These are phyloP conservation scores for Drosophila rellima DNA, from an alignment of 2,888 invertebrate species.

Conservation along the genomic window DNA sequence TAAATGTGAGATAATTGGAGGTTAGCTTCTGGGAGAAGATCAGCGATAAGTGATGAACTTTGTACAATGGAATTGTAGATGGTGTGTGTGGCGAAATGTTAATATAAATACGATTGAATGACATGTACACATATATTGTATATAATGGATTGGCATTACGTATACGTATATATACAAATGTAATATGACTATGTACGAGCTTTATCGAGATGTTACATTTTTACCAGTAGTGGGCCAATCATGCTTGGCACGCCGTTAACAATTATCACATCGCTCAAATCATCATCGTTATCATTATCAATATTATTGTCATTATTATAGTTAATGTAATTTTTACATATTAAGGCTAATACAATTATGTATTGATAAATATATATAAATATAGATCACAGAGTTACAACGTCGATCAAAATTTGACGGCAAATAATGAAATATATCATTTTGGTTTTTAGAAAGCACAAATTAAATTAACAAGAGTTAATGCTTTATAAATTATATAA, in stretches of 20 bases:
- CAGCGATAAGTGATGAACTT: slow-evolving; percentile 43
- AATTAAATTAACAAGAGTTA: slow-evolving; percentile 70
- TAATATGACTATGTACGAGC: slow-evolving; percentile 41
- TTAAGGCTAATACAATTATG: slow-evolving; percentile 34
- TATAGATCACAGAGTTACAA: slow-evolving; percentile 67
- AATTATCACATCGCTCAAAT: slow-evolving; percentile 80
- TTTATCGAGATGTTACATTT: slow-evolving; percentile 59
- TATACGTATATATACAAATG: slow-evolving; percentile 31
- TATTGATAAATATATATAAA: slow-evolving; percentile 24
- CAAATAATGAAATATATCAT: slow-evolving; percentile 60
- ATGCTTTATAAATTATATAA: slow-evolving; percentile 51
- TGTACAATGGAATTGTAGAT: slow-evolving; percentile 43
- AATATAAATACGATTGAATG: slow-evolving; percentile 35
- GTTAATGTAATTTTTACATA: slow-evolving; percentile 15
- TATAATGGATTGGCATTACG: slow-evolving; percentile 41
- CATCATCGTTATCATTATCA: slow-evolving; percentile 64
- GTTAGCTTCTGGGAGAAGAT: slow-evolving; percentile 9
- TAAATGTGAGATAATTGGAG: slow-evolving; percentile 8
- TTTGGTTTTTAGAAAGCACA: slow-evolving; percentile 62
- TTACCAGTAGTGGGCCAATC: slow-evolving; percentile 86
- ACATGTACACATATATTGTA: slow-evolving; percentile 30
- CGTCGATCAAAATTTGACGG: slow-evolving; percentile 60
- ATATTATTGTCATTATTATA: slow-evolving; percentile 31
- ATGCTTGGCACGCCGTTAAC: slow-evolving; percentile 84
- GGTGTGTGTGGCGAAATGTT: slow-evolving; percentile 42